Percentiles rank a stretch among this genome's conserved stretches.
Conservation (phyloP, 2,888 invertebrate species). For the Listrodromus nycthemerus region DNA sequence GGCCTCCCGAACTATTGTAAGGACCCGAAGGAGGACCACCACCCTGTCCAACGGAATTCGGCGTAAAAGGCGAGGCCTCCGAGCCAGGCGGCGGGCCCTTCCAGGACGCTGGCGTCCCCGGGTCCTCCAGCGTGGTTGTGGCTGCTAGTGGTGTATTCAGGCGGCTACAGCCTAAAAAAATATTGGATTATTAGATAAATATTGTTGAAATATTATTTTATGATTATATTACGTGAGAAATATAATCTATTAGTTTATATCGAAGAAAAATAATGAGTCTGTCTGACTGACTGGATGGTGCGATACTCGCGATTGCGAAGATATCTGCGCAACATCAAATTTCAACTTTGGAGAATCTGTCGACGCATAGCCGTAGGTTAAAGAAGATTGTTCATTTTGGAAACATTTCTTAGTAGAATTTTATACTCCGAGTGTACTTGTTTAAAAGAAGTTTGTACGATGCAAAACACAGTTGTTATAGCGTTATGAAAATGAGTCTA, state of each 20-base stretch:
- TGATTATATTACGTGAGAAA: not conserved
- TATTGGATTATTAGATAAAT: not conserved
- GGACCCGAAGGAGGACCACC: constrained; percentile 85
- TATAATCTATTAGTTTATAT: no score
- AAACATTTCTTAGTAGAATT: not conserved
- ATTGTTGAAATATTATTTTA: not conserved
- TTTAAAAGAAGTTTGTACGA: no score
- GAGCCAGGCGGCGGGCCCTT: constrained; percentile 90
- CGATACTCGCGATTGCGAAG: no score
- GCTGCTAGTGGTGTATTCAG: constrained; percentile 85
- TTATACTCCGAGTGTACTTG: not conserved
- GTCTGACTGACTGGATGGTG: no score
- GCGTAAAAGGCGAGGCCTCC: constrained; percentile 88
- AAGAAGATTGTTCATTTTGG: no score
- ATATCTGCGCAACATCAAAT: no score
- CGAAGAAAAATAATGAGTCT: no score
- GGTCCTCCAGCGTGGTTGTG: constrained; percentile 91
- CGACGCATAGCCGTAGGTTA: no score
- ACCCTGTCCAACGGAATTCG: constrained; percentile 87
- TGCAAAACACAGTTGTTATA: no score
- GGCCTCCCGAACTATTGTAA: constrained; percentile 85
- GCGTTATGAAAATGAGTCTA: no score
- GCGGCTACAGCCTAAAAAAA: constrained; percentile 92
- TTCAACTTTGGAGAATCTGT: no score
- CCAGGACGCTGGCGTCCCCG: constrained; percentile 89